These are phyloP conservation scores for Drosophila kepulauana DNA, from an alignment of 1,140 invertebrate species.

Conservation along the genomic window DNA sequence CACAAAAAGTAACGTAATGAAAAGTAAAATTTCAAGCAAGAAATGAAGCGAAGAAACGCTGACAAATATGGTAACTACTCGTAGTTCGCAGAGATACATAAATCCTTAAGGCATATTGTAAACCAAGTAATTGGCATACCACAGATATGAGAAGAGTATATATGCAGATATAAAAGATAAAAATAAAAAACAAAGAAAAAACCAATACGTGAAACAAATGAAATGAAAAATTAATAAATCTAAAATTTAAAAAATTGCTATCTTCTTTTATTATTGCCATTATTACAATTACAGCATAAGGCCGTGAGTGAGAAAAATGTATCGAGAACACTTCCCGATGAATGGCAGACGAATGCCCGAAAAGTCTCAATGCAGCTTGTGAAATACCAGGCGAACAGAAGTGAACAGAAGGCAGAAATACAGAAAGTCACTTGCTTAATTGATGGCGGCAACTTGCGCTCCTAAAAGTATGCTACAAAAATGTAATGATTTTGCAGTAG, in stretches of 20 bases:
- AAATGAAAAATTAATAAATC: constrained; percentile 53
- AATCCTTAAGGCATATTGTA: constrained; percentile 27
- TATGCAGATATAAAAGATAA: constrained; percentile 27
- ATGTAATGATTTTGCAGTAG: too few species aligned
- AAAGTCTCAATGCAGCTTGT: too few species aligned
- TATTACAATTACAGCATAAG: too few species aligned
- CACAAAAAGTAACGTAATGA: background rate
- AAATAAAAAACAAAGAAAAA: constrained; percentile 7
- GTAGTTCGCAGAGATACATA: constrained; percentile 23
- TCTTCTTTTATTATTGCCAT: background rate
- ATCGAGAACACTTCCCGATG: too few species aligned
- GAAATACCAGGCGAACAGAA: too few species aligned
- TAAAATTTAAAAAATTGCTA: constrained; percentile 30
- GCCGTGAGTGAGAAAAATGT: too few species aligned
- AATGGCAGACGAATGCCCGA: too few species aligned
- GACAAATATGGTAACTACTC: constrained; percentile 6
- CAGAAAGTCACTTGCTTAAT: too few species aligned
- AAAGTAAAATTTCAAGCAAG: background rate
- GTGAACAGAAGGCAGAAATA: too few species aligned
- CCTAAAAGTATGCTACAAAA: too few species aligned
- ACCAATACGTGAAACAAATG: constrained; percentile 38
- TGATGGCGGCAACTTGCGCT: too few species aligned
- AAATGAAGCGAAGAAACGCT: background rate
- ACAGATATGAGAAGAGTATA: constrained; percentile 21
- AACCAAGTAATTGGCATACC: constrained; percentile 31